Evolutionary conservation across 2,797 vertebrate species (phyloP).

Genomic region (Typhlichthys eigenmanni): DNA sequence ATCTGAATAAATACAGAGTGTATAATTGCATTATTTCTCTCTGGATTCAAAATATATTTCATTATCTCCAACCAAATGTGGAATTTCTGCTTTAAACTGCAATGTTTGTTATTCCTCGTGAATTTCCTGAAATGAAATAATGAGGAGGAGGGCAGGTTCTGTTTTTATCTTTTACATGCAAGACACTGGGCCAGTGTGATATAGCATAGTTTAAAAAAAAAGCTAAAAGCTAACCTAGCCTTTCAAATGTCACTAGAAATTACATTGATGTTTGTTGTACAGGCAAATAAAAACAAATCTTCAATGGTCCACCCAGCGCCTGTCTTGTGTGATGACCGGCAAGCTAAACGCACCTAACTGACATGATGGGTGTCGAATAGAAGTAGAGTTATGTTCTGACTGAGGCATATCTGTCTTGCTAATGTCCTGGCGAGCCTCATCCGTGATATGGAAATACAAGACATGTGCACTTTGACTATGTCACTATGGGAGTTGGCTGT

Average conservation of each 20-base stretch:
- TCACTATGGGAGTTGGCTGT: neutral
- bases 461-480: neutral
- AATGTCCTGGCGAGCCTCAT: neutral
- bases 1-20: conserved; percentile 9
- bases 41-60: conserved; percentile 8
- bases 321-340: no score
- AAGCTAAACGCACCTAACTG: no score
- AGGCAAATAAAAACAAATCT: no score
- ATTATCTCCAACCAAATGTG: conserved; percentile 3
- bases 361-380: no score
- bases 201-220: neutral
- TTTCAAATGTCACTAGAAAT: neutral
- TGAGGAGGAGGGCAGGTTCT: conserved; percentile 1
- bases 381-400: neutral
- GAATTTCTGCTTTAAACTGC: conserved; percentile 5
- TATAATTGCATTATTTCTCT: neutral
- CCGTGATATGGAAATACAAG: neutral
- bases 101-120: neutral
- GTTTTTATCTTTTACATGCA: conserved; percentile 2
- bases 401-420: neutral
- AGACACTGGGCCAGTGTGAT: neutral
- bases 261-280: neutral
- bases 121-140: neutral
- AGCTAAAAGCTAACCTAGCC: neutral
- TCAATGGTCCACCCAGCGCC: no score